Evolutionary conservation across 2,888 invertebrate species (phyloP).

Genomic region (Listrodromus nycthemerus): DNA sequence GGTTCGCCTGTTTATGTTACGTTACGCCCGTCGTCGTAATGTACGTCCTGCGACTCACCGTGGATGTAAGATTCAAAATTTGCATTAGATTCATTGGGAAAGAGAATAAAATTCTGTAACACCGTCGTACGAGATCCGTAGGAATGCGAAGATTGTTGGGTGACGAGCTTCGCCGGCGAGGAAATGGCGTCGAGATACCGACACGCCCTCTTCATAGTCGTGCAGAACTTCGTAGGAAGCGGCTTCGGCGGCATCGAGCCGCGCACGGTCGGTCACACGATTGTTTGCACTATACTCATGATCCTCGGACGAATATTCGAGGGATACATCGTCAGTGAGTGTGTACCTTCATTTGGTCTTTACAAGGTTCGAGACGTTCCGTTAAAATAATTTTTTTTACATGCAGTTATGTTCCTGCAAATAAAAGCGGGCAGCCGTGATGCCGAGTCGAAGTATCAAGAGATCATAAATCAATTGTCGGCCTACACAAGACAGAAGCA

Average conservation of each 20-base stretch:
- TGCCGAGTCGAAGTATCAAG: conserved; percentile 83
- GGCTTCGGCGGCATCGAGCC: conserved; percentile 77
- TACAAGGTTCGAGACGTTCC: background rate
- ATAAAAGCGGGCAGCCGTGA: conserved; percentile 75
- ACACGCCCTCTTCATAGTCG: conserved; percentile 77
- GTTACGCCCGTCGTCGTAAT: conserved; percentile 75
- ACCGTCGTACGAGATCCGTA: conserved; percentile 49
- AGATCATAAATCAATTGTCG: conserved; percentile 82
- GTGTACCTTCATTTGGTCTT: background rate
- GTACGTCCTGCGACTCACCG: conserved; percentile 62
- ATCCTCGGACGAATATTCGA: conserved; percentile 78
- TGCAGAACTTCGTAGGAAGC: conserved; percentile 78
- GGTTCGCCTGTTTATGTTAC: conserved; percentile 79
- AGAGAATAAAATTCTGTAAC: background rate
- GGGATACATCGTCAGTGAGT: conserved; percentile 78
- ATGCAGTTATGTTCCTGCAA: conserved; percentile 80
- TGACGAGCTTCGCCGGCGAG: conserved; percentile 65
- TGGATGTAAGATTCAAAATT: conserved; percentile 65
- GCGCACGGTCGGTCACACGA: conserved; percentile 71
- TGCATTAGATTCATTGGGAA: background rate
- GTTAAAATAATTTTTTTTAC: background rate
- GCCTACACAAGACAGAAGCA: conserved; percentile 83
- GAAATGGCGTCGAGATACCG: conserved; percentile 71
- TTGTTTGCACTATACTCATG: conserved; percentile 78
- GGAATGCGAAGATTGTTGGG: conserved; percentile 77